phyloP scores from a whole-genome alignment of 2,888 invertebrate genomes.

The Mimachlamys varia region DNA sequence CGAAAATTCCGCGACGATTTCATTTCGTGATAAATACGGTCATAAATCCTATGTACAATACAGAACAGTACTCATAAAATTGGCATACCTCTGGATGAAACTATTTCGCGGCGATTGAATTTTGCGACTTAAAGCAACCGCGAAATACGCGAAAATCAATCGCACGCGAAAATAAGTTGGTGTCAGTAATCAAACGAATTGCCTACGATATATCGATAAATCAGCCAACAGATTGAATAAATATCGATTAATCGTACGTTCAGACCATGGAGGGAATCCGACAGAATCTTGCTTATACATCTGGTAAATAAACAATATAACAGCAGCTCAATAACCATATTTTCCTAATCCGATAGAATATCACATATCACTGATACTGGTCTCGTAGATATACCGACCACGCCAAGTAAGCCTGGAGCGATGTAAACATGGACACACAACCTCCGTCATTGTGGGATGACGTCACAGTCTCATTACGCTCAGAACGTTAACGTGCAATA shows the following conservation, averaged over 20 bases:
- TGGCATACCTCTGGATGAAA: too few relatives aligned
- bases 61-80: too few relatives aligned
- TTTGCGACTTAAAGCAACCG: too few relatives aligned
- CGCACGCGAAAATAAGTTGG: too few relatives aligned
- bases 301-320: neutral
- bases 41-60: too few relatives aligned
- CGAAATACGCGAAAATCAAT: too few relatives aligned
- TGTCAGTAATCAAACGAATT: too few relatives aligned
- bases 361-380: constrained; percentile 28
- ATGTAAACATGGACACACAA: neutral
- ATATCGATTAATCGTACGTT: neutral
- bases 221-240: neutral
- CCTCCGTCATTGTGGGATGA: neutral
- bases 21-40: too few relatives aligned
- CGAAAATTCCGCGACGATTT: too few relatives aligned
- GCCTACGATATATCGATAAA: neutral
- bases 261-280: constrained; percentile 26
- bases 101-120: too few relatives aligned
- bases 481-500: neutral
- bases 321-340: neutral
- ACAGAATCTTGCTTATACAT: neutral
- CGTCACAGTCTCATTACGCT: neutral
- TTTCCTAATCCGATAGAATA: neutral
- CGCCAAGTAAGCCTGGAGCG: neutral
- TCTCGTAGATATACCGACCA: constrained; percentile 32